Conservation (phyloP, 2,797 vertebrate species). For the Rhinogobio ventralis region DNA sequence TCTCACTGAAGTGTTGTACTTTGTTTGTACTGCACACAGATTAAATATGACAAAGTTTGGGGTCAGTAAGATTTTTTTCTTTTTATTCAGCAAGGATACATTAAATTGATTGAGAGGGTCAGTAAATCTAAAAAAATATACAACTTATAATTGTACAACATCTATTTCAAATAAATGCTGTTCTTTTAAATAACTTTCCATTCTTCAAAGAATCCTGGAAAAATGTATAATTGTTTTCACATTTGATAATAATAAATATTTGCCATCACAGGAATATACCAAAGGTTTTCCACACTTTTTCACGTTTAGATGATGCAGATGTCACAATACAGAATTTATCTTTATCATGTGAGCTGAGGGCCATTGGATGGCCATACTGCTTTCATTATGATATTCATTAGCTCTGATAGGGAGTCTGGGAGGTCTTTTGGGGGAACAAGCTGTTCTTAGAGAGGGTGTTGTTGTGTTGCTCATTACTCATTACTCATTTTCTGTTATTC, state of each 20-base stretch:
- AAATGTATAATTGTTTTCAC: too few relatives aligned
- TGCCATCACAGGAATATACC: background rate
- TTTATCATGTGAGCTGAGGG: constrained; percentile 1
- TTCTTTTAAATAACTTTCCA: background rate
- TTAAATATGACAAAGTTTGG: background rate
- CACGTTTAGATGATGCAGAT: background rate
- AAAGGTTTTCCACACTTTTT: background rate
- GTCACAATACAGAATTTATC: background rate
- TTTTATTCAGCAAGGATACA: background rate
- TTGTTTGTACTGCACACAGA: background rate
- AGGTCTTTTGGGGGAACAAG: constrained; percentile 31
- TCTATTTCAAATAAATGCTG: background rate
- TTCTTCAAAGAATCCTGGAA: too few relatives aligned
- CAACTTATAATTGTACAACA: background rate
- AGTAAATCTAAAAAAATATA: background rate
- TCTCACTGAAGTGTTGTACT: constrained; percentile 60
- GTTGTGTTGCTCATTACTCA: background rate
- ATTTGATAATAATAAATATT: background rate
- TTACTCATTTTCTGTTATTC: constrained; percentile 2
- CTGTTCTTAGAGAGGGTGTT: constrained; percentile 12
- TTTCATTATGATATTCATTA: constrained; percentile 8
- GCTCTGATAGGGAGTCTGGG: background rate
- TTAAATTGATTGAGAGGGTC: background rate
- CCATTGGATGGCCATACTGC: background rate
- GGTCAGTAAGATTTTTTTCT: background rate